Conservation (phyloP, 2,113 vertebrate genomes). For the Solenodon paradoxus region DNA sequence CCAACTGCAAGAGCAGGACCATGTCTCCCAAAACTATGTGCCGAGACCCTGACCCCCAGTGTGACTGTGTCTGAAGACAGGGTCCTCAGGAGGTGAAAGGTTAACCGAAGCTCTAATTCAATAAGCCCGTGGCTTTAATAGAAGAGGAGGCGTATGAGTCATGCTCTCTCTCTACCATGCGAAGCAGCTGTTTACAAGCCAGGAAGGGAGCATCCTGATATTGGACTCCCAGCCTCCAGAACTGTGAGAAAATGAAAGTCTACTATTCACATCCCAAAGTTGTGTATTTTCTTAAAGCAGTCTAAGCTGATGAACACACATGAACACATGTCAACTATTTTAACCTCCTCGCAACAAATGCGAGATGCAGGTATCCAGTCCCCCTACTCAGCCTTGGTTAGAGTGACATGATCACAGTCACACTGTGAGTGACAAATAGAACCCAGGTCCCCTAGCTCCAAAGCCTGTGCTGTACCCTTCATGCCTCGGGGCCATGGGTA, state of each 20-base stretch:
- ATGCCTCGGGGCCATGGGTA: neutral
- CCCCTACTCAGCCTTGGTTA: neutral
- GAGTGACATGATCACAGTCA: neutral
- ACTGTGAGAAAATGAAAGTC: neutral
- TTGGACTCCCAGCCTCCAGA: neutral
- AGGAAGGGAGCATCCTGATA: neutral
- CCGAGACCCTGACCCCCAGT: neutral
- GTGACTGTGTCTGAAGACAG: neutral
- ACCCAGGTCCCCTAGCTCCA: neutral
- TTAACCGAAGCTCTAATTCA: neutral
- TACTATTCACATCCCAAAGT: neutral
- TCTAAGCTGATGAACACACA: neutral
- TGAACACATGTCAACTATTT: neutral
- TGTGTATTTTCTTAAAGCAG: neutral
- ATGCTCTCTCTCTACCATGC: neutral
- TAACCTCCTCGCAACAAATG: neutral
- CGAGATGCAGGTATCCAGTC: neutral
- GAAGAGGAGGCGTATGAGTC: neutral
- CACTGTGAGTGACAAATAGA: neutral
- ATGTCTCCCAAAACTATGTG: neutral
- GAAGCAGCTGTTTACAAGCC: neutral
- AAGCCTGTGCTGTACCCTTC: fast-evolving
- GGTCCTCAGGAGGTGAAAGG: neutral
- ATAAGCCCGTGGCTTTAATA: neutral
- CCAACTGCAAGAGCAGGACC: neutral